These are phyloP conservation scores for Pithys albifrons DNA, from an alignment of 2,113 vertebrate genomes.

Conservation along the genomic window DNA sequence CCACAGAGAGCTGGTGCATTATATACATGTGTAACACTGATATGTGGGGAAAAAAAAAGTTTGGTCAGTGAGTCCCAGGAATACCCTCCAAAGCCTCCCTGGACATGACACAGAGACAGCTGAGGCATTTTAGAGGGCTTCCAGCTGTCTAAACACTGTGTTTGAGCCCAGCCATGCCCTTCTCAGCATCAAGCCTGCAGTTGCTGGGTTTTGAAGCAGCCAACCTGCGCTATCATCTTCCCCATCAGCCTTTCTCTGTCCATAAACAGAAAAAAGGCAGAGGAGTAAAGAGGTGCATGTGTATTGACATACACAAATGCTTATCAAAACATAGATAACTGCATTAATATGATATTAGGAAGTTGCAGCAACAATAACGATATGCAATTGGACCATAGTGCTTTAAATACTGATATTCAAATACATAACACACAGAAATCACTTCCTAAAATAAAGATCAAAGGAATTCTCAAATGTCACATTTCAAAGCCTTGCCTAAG, in stretches of 20 bases:
- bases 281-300: not conserved
- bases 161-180: not conserved
- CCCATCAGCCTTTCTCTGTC: not conserved
- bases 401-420: not conserved
- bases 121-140: not conserved
- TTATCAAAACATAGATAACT: not conserved
- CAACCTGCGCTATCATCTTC: not conserved
- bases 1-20: not conserved
- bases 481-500: not conserved
- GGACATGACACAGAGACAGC: not conserved
- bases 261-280: not conserved
- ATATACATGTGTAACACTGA: accelerated
- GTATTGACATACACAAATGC: not conserved
- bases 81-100: not conserved
- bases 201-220: not conserved
- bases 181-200: not conserved
- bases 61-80: not conserved
- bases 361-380: not conserved
- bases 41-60: not conserved
- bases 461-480: not conserved
- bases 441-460: not conserved
- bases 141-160: not conserved
- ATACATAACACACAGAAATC: not conserved
- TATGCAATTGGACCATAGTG: not conserved
- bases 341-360: not conserved